Evolutionary conservation across 2,888 invertebrate genomes (phyloP).

Genomic region (Dicranocentrus wangi): DNA sequence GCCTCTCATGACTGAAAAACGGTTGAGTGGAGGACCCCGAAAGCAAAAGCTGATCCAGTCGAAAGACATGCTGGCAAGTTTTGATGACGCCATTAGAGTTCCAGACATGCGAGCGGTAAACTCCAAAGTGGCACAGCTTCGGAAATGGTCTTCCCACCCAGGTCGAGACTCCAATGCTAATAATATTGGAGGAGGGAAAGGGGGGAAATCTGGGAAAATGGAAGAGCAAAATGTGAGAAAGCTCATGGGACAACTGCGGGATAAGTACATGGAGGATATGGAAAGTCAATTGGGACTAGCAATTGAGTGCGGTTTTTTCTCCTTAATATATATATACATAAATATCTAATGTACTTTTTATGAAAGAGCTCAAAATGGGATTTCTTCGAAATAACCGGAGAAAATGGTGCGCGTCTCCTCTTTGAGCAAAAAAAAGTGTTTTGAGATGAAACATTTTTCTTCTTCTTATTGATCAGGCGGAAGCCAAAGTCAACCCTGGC

Average conservation of each 20-base stretch:
- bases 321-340: too few species aligned
- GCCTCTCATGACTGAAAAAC: neutral
- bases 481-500: constrained; percentile 4
- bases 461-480: constrained; percentile 1
- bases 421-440: too few species aligned
- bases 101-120: constrained; percentile 37
- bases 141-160: neutral
- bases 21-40: constrained; percentile 3
- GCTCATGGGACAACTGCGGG: constrained; percentile 37
- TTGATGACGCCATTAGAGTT: constrained; percentile 32
- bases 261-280: constrained; percentile 47
- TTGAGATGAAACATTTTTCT: neutral
- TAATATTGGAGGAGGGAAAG: neutral
- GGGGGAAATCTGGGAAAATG: constrained; percentile 4
- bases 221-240: constrained; percentile 36
- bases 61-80: constrained; percentile 42
- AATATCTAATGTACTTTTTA: too few species aligned
- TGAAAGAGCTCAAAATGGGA: too few species aligned
- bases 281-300: constrained; percentile 49
- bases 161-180: neutral
- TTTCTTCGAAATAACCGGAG: too few species aligned
- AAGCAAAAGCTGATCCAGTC: neutral
- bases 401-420: too few species aligned
- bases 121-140: constrained; percentile 30
- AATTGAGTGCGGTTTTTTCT: constrained; percentile 19